A percentile compares a stretch with the other conserved stretches of the same genome.
These are phyloP conservation scores for Sebastes diaconus DNA, from an alignment of 2,797 vertebrate species.

Conservation along the genomic window DNA sequence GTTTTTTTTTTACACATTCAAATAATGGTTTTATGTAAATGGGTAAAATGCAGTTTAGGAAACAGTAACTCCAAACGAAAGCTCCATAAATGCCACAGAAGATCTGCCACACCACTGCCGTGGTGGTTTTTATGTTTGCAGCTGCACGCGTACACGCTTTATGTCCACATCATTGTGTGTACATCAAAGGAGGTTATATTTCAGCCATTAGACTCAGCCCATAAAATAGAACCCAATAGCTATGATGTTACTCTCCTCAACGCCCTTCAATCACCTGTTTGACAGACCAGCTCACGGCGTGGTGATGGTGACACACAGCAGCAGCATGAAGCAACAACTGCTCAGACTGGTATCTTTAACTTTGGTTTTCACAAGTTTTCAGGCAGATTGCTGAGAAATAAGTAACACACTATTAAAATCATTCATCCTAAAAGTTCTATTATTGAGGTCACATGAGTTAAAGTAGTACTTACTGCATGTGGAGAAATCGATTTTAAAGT, in stretches of 20 bases:
- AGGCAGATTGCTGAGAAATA: neutral
- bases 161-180: neutral
- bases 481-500: slow-evolving; percentile 4
- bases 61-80: neutral
- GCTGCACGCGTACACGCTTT: slow-evolving; percentile 8
- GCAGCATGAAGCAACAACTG: neutral
- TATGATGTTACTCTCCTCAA: neutral
- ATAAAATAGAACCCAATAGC: slow-evolving; percentile 1
- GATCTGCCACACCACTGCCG: neutral
- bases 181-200: slow-evolving; percentile 4
- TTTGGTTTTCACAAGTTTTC: neutral
- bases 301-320: neutral
- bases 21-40: neutral
- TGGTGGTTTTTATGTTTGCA: neutral
- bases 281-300: neutral
- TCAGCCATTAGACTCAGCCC: neutral
- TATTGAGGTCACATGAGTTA: slow-evolving; percentile 8
- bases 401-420: neutral
- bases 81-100: neutral
- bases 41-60: neutral
- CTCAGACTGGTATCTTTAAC: neutral
- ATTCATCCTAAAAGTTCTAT: slow-evolving; percentile 1
- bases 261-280: slow-evolving; percentile 2
- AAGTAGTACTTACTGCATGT: neutral
- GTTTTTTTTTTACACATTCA: neutral